A percentile compares a stretch with the other conserved stretches of the same genome.
Conservation (phyloP, 2,113 vertebrate species). For the Albula goreensis region DNA sequence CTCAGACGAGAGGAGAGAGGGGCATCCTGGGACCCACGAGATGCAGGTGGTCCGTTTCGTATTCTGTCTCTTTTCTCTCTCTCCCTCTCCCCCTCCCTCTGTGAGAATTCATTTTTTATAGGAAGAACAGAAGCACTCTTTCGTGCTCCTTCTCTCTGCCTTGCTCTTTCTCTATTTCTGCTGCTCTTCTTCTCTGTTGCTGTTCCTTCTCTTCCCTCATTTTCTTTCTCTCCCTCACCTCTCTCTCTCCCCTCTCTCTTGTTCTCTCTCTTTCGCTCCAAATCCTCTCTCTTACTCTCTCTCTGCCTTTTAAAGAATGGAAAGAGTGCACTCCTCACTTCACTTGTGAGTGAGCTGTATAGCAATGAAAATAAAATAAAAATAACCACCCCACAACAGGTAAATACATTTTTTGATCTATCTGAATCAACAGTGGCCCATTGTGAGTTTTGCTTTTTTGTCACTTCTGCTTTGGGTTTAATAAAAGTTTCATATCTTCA, state of each 20-base stretch:
- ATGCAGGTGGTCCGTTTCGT: conserved; percentile 27
- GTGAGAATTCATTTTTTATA: conserved; percentile 36
- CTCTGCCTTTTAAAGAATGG: conserved; percentile 8
- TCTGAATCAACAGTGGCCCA: too few relatives aligned
- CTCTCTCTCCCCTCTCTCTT: neutral
- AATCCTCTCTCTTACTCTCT: neutral
- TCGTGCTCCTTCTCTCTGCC: neutral
- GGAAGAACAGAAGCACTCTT: neutral
- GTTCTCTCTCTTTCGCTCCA: neutral
- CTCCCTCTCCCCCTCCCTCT: neutral
- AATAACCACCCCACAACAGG: neutral
- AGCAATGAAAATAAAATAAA: neutral
- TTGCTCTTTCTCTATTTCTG: neutral
- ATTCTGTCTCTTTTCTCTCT: conserved; percentile 8
- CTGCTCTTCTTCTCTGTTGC: neutral
- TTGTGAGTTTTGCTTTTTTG: neutral
- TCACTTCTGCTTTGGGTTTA: neutral
- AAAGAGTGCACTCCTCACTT: conserved; percentile 23
- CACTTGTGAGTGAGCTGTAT: neutral
- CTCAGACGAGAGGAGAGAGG: neutral
- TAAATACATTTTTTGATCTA: too few relatives aligned
- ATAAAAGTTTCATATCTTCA: neutral
- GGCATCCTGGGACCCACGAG: conserved; percentile 11
- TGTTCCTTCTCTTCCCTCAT: neutral
- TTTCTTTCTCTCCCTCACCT: neutral